Base-by-base conservation (phyloP, 64 coral and sea anemone species). In the Montipora sp. region DNA sequence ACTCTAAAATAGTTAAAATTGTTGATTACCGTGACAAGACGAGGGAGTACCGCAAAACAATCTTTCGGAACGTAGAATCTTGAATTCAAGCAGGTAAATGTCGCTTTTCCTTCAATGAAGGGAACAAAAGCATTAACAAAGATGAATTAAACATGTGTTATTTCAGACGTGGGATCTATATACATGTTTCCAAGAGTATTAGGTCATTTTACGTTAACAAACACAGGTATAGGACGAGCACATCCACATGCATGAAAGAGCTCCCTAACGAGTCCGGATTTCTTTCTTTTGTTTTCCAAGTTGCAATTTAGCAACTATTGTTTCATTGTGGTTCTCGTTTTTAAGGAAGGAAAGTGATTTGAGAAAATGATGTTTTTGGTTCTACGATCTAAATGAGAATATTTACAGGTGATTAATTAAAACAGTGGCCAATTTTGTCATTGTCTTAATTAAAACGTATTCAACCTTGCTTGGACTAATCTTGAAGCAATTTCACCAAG, bases 141-240 rank as follows among this genome's bases (percentile, higher is more conserved):
- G 16, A 43, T 27, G 18, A 18, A 85, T 85, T 20, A 85, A 71
- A 71, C 51, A 85, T 85, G 65, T 18, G 65, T 70, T 72, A 18
- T 12, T 3, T 46, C 10, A 8, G 47, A 83, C 8, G 16, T 20
- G 71, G 49, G 71, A 47, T 18, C 47, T 8, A 21, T 50, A 10
- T 23, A 69, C 46, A 59, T 5, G 6, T 60, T 2, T 27, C 18
- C 3, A 48, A 7, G 45, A 70, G 70, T 68, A 85, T 50, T 57
- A 57, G 10, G 61, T 85, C 82, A 85, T 85, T 46, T 22, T 48
- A 20, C 21, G 16, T 46, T 21, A 71, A 63, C 18, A 21, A n/a
- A 48, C n/a, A 50, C 82, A 50, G 82, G 82, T 85, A 85, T 27
- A 27, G 65, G 61, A 71, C 82, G 71, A 85, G 82, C 48, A 36